Percentiles rank a stretch among this genome's conserved stretches.
These are phyloP conservation scores for Diachasma alloeum DNA, from an alignment of 1,140 invertebrate species.

Conservation along the genomic window DNA sequence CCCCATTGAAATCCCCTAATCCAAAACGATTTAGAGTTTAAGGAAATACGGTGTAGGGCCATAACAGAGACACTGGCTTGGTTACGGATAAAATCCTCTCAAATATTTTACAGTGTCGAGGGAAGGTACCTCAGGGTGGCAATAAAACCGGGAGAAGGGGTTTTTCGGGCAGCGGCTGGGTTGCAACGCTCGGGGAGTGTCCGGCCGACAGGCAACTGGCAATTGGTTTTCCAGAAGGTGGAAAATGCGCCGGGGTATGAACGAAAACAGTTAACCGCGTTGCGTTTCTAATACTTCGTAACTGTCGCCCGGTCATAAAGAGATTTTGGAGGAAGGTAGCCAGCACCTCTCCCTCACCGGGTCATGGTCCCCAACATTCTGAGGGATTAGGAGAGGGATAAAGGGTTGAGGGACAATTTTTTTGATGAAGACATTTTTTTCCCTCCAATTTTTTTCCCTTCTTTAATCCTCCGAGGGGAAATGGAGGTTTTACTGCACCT, in stretches of 20 bases:
- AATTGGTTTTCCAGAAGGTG: background rate
- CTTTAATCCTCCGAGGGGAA: background rate
- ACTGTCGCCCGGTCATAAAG: background rate
- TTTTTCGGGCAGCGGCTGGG: background rate
- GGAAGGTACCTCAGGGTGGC: background rate
- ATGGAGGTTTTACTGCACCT: background rate
- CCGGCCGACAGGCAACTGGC: background rate
- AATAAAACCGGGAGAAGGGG: background rate
- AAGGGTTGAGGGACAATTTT: background rate
- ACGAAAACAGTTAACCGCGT: background rate
- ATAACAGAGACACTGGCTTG: no score
- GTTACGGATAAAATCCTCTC: background rate
- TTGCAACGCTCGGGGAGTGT: background rate
- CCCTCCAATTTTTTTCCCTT: background rate
- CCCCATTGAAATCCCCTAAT: no score
- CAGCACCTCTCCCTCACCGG: background rate
- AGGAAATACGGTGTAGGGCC: no score
- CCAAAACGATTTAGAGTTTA: no score
- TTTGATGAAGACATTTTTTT: background rate
- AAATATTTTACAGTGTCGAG: background rate
- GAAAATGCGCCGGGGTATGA: background rate
- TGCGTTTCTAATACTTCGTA: background rate
- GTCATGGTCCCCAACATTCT: background rate
- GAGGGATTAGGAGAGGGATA: background rate
- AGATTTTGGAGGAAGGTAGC: background rate